These are phyloP conservation scores for Lepus americanus DNA, from an alignment of 2,113 vertebrate species.

Conservation along the genomic window DNA sequence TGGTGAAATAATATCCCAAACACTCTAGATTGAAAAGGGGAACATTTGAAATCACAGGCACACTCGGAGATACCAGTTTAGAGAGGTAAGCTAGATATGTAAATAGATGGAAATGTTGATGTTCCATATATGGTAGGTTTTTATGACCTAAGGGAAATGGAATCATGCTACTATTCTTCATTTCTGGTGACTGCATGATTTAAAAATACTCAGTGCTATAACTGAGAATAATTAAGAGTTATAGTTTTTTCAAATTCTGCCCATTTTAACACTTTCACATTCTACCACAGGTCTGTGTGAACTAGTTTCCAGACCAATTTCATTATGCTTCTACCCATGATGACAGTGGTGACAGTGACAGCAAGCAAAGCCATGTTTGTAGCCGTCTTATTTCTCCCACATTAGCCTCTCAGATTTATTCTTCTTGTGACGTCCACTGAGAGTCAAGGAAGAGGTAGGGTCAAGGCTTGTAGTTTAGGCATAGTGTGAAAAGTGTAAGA, in stretches of 20 bases:
- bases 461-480: neutral
- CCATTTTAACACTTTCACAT: constrained; percentile 19
- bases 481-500: constrained; percentile 52
- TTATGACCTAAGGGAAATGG: constrained; percentile 70
- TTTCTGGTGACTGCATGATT: constrained; percentile 74
- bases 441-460: neutral
- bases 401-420: neutral
- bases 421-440: neutral
- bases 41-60: neutral
- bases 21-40: constrained; percentile 19
- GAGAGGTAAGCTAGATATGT: constrained; percentile 68
- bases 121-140: constrained; percentile 79
- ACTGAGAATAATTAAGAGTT: constrained; percentile 76
- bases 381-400: neutral
- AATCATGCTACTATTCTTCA: constrained; percentile 60
- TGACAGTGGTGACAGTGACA: neutral
- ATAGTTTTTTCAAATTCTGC: constrained; percentile 39
- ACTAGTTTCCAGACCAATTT: constrained; percentile 53
- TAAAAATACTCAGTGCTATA: neutral
- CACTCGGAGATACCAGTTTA: constrained; percentile 57
- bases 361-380: neutral
- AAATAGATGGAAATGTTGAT: constrained; percentile 64
- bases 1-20: constrained; percentile 4
- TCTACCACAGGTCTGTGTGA: neutral
- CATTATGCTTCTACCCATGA: neutral